Conservation (phyloP, 1,140 invertebrate species). For the Himalopsyche phryganea region DNA sequence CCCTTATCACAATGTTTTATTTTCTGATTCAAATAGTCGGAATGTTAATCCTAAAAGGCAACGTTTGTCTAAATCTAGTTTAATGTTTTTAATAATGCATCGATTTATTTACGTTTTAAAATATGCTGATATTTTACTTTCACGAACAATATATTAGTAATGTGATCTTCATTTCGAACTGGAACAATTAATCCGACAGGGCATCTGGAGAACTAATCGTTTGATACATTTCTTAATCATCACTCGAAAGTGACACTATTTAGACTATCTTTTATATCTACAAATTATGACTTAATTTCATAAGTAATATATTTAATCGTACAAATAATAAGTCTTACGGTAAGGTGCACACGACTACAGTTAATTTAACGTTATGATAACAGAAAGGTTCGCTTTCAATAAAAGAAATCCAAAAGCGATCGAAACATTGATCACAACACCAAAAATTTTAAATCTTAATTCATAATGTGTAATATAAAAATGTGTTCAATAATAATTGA, state of each 20-base stretch:
- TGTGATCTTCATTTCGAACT: neutral
- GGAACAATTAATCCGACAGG: no score
- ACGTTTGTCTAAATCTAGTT: conserved; percentile 22
- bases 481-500: neutral
- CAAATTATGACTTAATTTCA: no score
- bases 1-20: conserved; percentile 15
- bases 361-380: neutral
- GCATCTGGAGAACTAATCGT: no score
- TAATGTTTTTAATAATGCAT: conserved; percentile 9
- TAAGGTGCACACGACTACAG: neutral
- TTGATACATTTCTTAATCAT: no score
- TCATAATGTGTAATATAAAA: no score
- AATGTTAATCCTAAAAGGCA: conserved; percentile 27
- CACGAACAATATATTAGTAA: conserved; percentile 7
- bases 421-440: neutral
- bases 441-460: neutral
- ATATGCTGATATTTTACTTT: conserved; percentile 7
- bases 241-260: no score
- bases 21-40: conserved; percentile 6
- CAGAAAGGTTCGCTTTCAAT: no score
- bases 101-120: neutral
- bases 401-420: neutral
- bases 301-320: no score
- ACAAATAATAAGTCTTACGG: no score
- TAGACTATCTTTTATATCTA: no score